These are phyloP conservation scores for Ceratothoa steindachneri DNA, from an alignment of 2,888 invertebrate species.

Conservation along the genomic window DNA sequence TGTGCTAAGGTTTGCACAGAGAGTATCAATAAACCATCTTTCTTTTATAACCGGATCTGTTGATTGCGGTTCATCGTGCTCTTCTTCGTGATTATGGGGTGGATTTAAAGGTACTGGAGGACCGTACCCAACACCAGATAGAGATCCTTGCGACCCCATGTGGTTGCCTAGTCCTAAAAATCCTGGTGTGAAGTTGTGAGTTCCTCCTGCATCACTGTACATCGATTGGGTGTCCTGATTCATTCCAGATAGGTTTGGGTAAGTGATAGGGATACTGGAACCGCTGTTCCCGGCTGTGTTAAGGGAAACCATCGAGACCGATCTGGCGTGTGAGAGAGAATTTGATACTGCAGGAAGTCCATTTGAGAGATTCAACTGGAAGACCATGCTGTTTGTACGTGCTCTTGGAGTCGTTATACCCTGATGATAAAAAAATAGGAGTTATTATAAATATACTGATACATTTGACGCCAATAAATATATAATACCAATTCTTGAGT, in stretches of 20 bases:
- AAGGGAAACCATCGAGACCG: constrained; percentile 43
- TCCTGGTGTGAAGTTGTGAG: constrained; percentile 11
- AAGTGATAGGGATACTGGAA: constrained; percentile 13
- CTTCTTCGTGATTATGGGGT: constrained; percentile 20
- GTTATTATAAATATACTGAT: neutral
- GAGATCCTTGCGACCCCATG: constrained; percentile 25
- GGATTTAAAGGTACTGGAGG: neutral
- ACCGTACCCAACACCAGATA: constrained; percentile 15
- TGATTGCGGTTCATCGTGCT: constrained; percentile 24
- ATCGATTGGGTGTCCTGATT: constrained; percentile 39
- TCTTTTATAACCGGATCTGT: constrained; percentile 30
- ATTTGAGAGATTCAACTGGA: constrained; percentile 40
- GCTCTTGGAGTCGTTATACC: constrained; percentile 2
- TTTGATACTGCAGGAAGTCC: neutral
- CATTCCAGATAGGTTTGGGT: constrained; percentile 33
- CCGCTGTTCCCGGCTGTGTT: constrained; percentile 29
- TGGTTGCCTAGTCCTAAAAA: constrained; percentile 24
- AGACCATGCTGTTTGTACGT: constrained; percentile 40
- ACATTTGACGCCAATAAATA: too few relatives aligned
- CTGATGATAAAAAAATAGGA: neutral
- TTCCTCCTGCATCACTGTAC: constrained; percentile 35
- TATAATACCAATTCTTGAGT: neutral
- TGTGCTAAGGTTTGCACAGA: constrained; percentile 41
- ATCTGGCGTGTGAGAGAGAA: constrained; percentile 21
- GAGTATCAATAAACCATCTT: constrained; percentile 32